phyloP scores from a whole-genome alignment of 2,797 vertebrate species.

The Chlorospingus flavigularis region DNA sequence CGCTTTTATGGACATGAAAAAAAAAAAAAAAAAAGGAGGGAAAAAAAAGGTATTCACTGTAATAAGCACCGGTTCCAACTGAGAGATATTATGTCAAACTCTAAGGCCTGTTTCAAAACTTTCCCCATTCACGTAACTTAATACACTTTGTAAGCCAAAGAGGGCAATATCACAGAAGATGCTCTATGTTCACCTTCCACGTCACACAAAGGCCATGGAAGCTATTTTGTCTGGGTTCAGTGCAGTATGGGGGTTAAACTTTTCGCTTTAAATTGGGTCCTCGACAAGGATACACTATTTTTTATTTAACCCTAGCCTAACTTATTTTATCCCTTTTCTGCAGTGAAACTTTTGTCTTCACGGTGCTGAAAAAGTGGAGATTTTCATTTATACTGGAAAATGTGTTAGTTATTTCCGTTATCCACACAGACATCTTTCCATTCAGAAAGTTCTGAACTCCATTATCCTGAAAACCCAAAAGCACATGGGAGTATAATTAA shows the following conservation, averaged over 20 bases:
- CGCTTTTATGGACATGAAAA: slow-evolving; percentile 66
- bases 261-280: slow-evolving; percentile 63
- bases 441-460: neutral
- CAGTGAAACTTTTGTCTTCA: neutral
- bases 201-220: slow-evolving; percentile 50
- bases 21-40: neutral
- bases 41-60: slow-evolving; percentile 60
- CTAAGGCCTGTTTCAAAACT: slow-evolving; percentile 71
- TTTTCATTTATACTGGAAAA: neutral
- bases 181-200: slow-evolving; percentile 62
- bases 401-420: neutral
- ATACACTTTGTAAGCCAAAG: slow-evolving; percentile 60
- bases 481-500: neutral
- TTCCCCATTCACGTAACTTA: slow-evolving; percentile 68
- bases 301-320: slow-evolving; percentile 52
- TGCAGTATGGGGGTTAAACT: slow-evolving; percentile 39
- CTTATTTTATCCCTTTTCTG: neutral
- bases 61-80: slow-evolving; percentile 68
- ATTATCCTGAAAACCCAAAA: neutral
- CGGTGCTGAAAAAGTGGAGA: neutral
- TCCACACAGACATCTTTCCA: neutral
- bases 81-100: slow-evolving; percentile 72
- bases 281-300: slow-evolving; percentile 1
- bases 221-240: slow-evolving; percentile 54
- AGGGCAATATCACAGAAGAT: slow-evolving; percentile 60